Conservation (phyloP, 2,888 invertebrate genomes). For the Machimus rusticus region DNA sequence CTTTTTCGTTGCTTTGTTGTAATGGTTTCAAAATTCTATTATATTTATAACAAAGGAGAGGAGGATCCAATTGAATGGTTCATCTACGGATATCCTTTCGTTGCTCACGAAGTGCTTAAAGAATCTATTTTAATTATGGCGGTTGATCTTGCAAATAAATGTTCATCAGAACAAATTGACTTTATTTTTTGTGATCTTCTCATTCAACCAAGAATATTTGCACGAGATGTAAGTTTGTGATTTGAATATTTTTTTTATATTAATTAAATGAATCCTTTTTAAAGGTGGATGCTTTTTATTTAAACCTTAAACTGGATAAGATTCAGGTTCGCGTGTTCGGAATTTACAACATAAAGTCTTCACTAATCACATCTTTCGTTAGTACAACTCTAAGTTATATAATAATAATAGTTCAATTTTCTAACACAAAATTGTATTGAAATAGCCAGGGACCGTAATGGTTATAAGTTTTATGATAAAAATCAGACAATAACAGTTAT, state of each 20-base stretch:
- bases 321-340: neutral
- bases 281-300: neutral
- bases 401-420: neutral
- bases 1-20: neutral
- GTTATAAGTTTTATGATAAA: no score
- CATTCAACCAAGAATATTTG: neutral
- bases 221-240: neutral
- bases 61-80: neutral
- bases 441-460: no score
- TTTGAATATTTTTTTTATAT: neutral
- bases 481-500: no score
- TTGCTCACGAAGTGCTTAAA: neutral
- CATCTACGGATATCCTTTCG: neutral
- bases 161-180: neutral
- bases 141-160: neutral
- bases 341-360: neutral
- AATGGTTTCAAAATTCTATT: neutral
- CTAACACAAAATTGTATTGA: neutral
- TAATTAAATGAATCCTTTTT: neutral
- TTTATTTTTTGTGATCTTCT: neutral
- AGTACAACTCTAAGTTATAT: neutral
- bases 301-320: neutral
- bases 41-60: neutral
- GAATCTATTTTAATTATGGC: neutral
- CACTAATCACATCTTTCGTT: neutral